Percentiles rank a stretch among this genome's conserved stretches.
These are phyloP conservation scores for Hetaerina titia DNA, from an alignment of 2,888 invertebrate genomes.

Conservation along the genomic window DNA sequence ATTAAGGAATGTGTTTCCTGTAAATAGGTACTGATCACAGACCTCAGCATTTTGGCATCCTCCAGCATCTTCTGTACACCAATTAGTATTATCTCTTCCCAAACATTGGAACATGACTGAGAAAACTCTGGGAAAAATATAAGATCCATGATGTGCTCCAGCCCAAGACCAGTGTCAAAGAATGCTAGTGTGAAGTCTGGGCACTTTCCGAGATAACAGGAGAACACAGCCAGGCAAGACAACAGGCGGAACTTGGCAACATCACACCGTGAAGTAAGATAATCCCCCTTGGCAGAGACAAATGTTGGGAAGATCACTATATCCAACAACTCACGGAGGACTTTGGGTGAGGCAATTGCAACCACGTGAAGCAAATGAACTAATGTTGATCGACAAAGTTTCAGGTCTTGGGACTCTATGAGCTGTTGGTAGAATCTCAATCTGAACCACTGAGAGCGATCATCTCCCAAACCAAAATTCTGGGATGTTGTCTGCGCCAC, in stretches of 20 bases:
- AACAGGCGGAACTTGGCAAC: slow-evolving; percentile 80
- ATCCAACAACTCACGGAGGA: slow-evolving; percentile 81
- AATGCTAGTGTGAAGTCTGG: slow-evolving; percentile 81
- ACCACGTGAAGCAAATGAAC: slow-evolving; percentile 81
- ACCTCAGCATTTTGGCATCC: slow-evolving; percentile 31
- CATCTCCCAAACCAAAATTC: neutral
- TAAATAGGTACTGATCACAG: neutral
- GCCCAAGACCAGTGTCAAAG: slow-evolving; percentile 79
- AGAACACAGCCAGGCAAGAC: slow-evolving; percentile 82
- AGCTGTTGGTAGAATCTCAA: slow-evolving; percentile 81
- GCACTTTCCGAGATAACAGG: slow-evolving; percentile 79
- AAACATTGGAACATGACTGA: slow-evolving; percentile 81
- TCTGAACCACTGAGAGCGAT: slow-evolving; percentile 51
- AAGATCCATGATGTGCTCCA: slow-evolving; percentile 80
- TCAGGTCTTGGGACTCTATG: slow-evolving; percentile 79
- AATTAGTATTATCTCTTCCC: slow-evolving; percentile 82
- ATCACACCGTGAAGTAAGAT: slow-evolving; percentile 78
- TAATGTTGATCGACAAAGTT: slow-evolving; percentile 80
- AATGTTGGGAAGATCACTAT: slow-evolving; percentile 83
- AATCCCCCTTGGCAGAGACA: slow-evolving; percentile 79
- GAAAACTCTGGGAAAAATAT: slow-evolving; percentile 80
- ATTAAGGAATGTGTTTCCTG: slow-evolving; percentile 66
- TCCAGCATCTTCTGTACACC: slow-evolving; percentile 79
- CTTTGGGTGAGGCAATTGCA: slow-evolving; percentile 79
- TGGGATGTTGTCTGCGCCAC: neutral